A percentile compares a stretch with the other conserved stretches of the same genome.
phyloP scores from a whole-genome alignment of 1,140 invertebrate genomes.

The Euura lappo region DNA sequence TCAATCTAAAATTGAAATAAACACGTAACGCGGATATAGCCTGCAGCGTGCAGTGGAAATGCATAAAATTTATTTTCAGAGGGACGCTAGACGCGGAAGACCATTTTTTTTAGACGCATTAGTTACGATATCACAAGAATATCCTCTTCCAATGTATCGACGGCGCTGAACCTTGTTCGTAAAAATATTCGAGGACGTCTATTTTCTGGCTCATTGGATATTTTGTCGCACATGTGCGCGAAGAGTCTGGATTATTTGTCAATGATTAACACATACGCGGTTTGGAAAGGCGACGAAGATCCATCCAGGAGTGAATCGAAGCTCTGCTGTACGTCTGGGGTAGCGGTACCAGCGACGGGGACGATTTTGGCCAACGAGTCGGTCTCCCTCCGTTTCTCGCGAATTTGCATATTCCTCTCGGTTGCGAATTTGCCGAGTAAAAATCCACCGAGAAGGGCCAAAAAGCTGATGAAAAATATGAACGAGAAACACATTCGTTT shows the following conservation, averaged over 20 bases:
- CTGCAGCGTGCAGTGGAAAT: too few relatives aligned
- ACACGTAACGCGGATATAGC: not conserved
- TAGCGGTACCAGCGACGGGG: too few relatives aligned
- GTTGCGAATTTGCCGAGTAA: constrained; percentile 55
- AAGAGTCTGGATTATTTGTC: too few relatives aligned
- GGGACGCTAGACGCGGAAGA: too few relatives aligned
- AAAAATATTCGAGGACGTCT: not conserved
- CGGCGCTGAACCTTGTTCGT: not conserved
- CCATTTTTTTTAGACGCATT: too few relatives aligned
- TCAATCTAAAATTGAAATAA: constrained; percentile 1
- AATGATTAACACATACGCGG: too few relatives aligned
- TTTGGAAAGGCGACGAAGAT: not conserved
- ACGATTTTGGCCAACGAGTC: constrained; percentile 25
- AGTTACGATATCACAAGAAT: not conserved
- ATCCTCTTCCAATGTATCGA: not conserved
- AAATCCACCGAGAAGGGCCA: constrained; percentile 59
- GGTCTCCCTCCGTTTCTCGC: constrained; percentile 46
- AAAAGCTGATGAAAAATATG: constrained; percentile 56
- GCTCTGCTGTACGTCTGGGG: not conserved
- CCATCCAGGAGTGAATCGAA: not conserved
- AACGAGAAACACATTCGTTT: constrained; percentile 63
- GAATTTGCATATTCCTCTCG: constrained; percentile 44
- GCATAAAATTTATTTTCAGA: too few relatives aligned
- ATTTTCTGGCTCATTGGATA: not conserved
- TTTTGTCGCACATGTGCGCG: not conserved